Evolutionary conservation across 23 tunicate genomes (phyloP), one percentile per base, ranked within the genome.

Genomic region (Trididemnum clinides): DNA sequence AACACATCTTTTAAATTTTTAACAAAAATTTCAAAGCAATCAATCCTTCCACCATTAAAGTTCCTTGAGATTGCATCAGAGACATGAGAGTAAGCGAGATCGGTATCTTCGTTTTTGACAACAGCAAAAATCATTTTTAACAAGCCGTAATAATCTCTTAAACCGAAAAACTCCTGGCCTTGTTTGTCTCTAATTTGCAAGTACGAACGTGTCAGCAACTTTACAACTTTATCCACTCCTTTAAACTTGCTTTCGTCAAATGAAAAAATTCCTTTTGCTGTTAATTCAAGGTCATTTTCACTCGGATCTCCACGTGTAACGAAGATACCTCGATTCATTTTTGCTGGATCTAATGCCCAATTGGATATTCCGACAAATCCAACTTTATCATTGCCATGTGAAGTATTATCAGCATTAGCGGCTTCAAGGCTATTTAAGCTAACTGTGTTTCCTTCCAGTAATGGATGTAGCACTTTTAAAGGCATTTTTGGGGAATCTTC

Each of bases 271-370:
- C 83, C 97, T 39, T 87, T 64, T 1, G 97, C 97, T 7, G 97
- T 92, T 83, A 81, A 82, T 23, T 87, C 38, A 57, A 92, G 65
- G 37, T 92, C 97, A 20, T 31, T 39, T 77, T 87, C 66, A 0
- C 88, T 39, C 0, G 97, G 97, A 77, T 92, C 57, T 28, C 85
- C 90, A 51, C 91, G 83, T n/a, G 87, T 86, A 25, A 92, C 97
- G 71, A 92, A 92, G 10, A 92, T 92, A 4, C 97, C 97, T 64
- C 97, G 62, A 35, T 92, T 92, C 97, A 92, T 92, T 66, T 92
- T 92, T 1, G 97, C 97, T 25, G 97, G 97, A 70, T 92, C 97
- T 51, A 92, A 33, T 22, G 97, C 91, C 97, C 97, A 92, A 85
- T 92, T 92, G 83, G 97, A 92, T 18, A 92, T 92, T 36, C 97